phyloP scores from a whole-genome alignment of 2,113 vertebrate species.

The Zapus hudsonius region DNA sequence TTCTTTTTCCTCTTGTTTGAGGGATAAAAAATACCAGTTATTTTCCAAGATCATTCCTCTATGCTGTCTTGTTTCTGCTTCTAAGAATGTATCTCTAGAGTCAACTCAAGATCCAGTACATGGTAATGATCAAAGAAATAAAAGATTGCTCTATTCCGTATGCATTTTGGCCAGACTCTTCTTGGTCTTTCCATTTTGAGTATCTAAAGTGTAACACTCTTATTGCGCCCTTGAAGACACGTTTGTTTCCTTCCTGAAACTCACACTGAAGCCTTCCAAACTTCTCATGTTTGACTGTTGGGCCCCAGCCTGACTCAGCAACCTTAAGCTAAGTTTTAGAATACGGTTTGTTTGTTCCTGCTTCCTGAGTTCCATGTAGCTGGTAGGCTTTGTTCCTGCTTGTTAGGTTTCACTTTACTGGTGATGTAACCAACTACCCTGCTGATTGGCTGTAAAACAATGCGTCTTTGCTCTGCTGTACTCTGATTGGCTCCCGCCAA shows the following conservation, averaged over 20 bases:
- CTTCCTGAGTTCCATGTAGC: too few relatives aligned
- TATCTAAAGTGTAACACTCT: conserved; percentile 68
- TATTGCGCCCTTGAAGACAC: conserved; percentile 81
- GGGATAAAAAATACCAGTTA: conserved; percentile 12
- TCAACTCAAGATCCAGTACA: conserved; percentile 75
- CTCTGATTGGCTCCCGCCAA: too few relatives aligned
- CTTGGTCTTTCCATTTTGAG: conserved; percentile 73
- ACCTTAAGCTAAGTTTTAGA: too few relatives aligned
- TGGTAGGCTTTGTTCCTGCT: too few relatives aligned
- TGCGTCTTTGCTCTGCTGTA: too few relatives aligned
- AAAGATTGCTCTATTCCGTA: conserved; percentile 76
- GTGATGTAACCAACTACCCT: too few relatives aligned
- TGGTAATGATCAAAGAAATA: conserved; percentile 80
- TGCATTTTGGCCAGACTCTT: conserved; percentile 80
- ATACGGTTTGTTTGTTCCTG: too few relatives aligned
- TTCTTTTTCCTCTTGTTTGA: conserved; percentile 42
- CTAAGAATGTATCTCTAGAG: conserved; percentile 80
- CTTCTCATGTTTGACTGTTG: background rate
- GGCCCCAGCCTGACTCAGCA: too few relatives aligned
- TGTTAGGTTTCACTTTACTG: too few relatives aligned
- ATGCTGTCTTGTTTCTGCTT: conserved; percentile 80
- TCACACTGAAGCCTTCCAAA: background rate
- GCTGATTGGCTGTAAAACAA: too few relatives aligned
- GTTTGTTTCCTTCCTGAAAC: conserved; percentile 77
- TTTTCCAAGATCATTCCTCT: conserved; percentile 79